A percentile compares a stretch with the other conserved stretches of the same genome.
Evolutionary conservation across 2,888 invertebrate genomes (phyloP).

Genomic region (Dicyrtoma fusca): DNA sequence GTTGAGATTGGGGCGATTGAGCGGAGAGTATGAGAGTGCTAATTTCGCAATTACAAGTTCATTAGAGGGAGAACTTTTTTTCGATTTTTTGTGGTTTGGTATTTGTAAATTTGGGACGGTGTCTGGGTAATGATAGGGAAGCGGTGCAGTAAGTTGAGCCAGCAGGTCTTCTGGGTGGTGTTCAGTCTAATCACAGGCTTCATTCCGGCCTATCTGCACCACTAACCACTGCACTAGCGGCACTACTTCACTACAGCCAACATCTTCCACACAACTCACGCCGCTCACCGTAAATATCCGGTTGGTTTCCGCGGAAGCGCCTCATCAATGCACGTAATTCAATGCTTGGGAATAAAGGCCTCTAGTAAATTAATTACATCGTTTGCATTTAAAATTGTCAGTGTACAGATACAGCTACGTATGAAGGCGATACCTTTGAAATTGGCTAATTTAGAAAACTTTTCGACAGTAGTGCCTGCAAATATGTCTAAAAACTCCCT

Average conservation of each 20-base stretch:
- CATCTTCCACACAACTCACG: background rate
- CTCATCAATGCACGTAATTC: no score
- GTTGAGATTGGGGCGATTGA: background rate
- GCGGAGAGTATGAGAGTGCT: slow-evolving; percentile 20
- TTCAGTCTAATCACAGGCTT: slow-evolving; percentile 53
- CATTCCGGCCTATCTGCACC: slow-evolving; percentile 7
- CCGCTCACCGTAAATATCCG: background rate
- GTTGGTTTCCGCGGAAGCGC: no score
- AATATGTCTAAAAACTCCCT: no score
- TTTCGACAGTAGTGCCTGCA: no score
- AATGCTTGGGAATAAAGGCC: no score
- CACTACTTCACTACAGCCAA: background rate
- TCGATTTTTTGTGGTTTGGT: background rate
- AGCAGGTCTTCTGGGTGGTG: slow-evolving; percentile 55
- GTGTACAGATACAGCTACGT: no score
- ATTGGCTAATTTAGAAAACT: no score
- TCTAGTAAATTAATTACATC: no score
- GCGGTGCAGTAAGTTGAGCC: slow-evolving; percentile 45
- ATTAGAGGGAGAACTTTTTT: slow-evolving; percentile 42
- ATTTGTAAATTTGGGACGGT: slow-evolving; percentile 25
- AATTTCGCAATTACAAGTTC: slow-evolving; percentile 54
- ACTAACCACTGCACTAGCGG: background rate
- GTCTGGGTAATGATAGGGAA: slow-evolving; percentile 54
- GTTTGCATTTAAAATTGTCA: no score
- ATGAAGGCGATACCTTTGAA: no score